Percentiles rank a stretch among this genome's conserved stretches.
These are phyloP conservation scores for Archaeoteleia sp. DNA, from an alignment of 2,888 invertebrate species.

Conservation along the genomic window DNA sequence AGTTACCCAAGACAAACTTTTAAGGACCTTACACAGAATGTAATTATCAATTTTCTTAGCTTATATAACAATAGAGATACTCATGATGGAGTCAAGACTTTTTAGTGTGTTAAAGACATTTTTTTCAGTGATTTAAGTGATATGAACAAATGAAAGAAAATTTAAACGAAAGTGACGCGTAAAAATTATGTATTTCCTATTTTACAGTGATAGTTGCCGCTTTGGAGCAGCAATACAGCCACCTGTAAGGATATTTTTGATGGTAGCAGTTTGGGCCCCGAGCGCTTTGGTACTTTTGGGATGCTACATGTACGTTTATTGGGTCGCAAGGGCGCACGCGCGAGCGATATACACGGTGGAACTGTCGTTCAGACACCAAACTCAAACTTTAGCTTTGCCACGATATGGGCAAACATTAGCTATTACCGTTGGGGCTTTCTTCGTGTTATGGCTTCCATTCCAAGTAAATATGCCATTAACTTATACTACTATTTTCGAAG, in stretches of 20 bases:
- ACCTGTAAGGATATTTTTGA: constrained; percentile 78
- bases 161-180: neutral
- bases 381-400: constrained; percentile 74
- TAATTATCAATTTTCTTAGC: too few species aligned
- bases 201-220: constrained; percentile 75
- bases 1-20: too few species aligned
- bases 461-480: constrained; percentile 72
- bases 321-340: constrained; percentile 80
- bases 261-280: constrained; percentile 79
- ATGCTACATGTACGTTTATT: constrained; percentile 80
- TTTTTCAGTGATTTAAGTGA: too few species aligned
- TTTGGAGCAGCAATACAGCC: constrained; percentile 76
- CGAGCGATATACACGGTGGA: constrained; percentile 80
- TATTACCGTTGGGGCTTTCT: constrained; percentile 79
- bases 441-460: constrained; percentile 80
- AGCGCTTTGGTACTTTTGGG: constrained; percentile 78
- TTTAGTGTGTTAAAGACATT: too few species aligned
- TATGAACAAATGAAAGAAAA: neutral
- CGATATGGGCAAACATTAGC: constrained; percentile 80
- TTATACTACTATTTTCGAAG: too few species aligned
- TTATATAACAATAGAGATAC: too few species aligned
- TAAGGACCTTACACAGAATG: too few species aligned
- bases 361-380: constrained; percentile 76
- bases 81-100: too few species aligned
- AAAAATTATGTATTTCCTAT: constrained; percentile 14